phyloP scores from a whole-genome alignment of 1,140 invertebrate species.

The Lordiphosa clarofinis region DNA sequence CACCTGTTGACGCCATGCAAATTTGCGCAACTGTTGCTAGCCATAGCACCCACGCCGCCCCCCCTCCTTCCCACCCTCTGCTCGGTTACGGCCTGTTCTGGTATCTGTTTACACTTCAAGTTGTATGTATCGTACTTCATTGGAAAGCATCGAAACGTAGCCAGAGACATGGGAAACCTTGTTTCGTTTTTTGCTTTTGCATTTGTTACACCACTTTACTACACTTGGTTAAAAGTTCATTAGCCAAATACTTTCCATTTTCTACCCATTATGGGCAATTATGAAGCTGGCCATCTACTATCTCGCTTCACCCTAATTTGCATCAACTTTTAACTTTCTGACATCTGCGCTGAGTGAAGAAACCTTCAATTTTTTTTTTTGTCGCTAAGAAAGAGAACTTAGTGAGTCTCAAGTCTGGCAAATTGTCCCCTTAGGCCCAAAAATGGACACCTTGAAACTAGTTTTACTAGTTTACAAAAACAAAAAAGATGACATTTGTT shows the following conservation, averaged over 20 bases:
- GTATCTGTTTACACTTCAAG: constrained; percentile 40
- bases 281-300: constrained; percentile 5
- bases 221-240: constrained; percentile 28
- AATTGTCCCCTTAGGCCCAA: constrained; percentile 26
- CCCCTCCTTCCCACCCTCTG: neutral
- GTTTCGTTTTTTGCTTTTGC: constrained; percentile 9
- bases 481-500: constrained; percentile 33
- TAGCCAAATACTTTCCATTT: constrained; percentile 26
- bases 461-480: constrained; percentile 38
- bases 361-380: constrained; percentile 6
- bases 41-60: constrained; percentile 2
- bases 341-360: constrained; percentile 5
- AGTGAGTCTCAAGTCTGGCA: constrained; percentile 6
- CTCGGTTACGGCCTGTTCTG: constrained; percentile 20
- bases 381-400: neutral
- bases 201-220: neutral
- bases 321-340: constrained; percentile 15
- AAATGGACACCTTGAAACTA: constrained; percentile 24
- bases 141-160: constrained; percentile 28
- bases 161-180: constrained; percentile 27
- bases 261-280: constrained; percentile 22
- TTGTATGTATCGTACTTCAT: constrained; percentile 17
- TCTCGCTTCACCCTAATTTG: constrained; percentile 20
- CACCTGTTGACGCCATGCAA: constrained; percentile 69
- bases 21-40: constrained; percentile 63